phyloP scores from a whole-genome alignment of 2,888 invertebrate genomes.

The Sympetrum striolatum region DNA sequence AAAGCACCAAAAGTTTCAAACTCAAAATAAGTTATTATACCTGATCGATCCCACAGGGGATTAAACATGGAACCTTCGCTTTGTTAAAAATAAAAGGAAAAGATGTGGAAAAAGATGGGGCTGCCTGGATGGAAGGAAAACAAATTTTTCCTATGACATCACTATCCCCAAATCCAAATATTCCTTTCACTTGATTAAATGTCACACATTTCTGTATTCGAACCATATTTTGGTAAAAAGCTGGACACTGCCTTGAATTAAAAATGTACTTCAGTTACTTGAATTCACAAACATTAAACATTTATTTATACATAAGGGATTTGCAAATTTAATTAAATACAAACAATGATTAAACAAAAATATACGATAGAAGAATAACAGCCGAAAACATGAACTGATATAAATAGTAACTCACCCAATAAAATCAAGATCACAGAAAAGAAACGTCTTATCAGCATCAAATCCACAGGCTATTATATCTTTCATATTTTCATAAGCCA shows the following conservation, averaged over 20 bases:
- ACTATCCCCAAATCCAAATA: conserved; percentile 97
- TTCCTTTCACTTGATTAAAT: conserved; percentile 96
- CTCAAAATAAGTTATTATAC: conserved; percentile 54
- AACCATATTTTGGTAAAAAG: conserved; percentile 92
- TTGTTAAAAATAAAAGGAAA: conserved; percentile 92
- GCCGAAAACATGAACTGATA: background rate
- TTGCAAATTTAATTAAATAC: too few species aligned
- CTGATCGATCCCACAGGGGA: conserved; percentile 99
- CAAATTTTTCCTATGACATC: conserved; percentile 96
- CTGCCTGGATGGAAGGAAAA: conserved; percentile 96
- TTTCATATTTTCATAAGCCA: conserved; percentile 92
- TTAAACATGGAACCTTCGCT: conserved; percentile 77
- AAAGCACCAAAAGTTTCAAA: background rate
- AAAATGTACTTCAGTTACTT: background rate
- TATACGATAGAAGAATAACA: too few species aligned
- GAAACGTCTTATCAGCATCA: conserved; percentile 91
- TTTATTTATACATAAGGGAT: too few species aligned
- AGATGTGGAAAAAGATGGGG: conserved; percentile 87
- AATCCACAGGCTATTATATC: conserved; percentile 98
- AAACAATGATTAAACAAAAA: too few species aligned
- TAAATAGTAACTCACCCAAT: conserved; percentile 75
- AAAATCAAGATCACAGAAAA: conserved; percentile 93
- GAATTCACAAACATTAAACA: background rate
- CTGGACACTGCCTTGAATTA: conserved; percentile 75
- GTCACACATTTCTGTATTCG: conserved; percentile 94